These are phyloP conservation scores for Ptychodera flava DNA, from an alignment of 35 echinoderm and acorn worm genomes.

Conservation along the genomic window DNA sequence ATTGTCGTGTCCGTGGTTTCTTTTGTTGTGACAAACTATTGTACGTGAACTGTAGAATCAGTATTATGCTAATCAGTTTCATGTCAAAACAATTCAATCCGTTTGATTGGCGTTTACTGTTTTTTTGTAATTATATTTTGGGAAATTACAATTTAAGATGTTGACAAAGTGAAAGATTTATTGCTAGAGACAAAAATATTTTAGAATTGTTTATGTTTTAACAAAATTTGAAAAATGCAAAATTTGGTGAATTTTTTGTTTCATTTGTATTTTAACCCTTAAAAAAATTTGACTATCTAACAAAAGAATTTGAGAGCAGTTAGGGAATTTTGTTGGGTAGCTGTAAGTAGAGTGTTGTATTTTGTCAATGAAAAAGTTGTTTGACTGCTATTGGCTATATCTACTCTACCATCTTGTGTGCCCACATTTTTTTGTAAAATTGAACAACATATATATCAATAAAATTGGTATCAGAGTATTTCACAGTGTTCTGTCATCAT, in stretches of 20 bases:
- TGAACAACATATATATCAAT: not conserved
- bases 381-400: not conserved
- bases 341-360: too few relatives aligned
- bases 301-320: not conserved
- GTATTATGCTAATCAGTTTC: too few relatives aligned
- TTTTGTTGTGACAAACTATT: too few relatives aligned
- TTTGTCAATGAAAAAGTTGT: too few relatives aligned
- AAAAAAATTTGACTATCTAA: not conserved
- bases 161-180: not conserved
- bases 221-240: not conserved
- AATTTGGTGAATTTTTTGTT: not conserved
- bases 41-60: too few relatives aligned
- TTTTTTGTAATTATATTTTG: too few relatives aligned
- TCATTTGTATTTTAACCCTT: not conserved
- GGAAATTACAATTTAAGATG: too few relatives aligned
- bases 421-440: not conserved
- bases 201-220: not conserved
- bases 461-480: not conserved
- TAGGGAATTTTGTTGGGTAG: too few relatives aligned
- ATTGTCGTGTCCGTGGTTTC: too few relatives aligned
- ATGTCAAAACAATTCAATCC: too few relatives aligned
- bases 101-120: too few relatives aligned
- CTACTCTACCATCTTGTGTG: not conserved
- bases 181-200: not conserved
- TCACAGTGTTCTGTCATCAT: too few relatives aligned